Conservation (phyloP, 1,140 invertebrate genomes). For the Gryllus bimaculatus region DNA sequence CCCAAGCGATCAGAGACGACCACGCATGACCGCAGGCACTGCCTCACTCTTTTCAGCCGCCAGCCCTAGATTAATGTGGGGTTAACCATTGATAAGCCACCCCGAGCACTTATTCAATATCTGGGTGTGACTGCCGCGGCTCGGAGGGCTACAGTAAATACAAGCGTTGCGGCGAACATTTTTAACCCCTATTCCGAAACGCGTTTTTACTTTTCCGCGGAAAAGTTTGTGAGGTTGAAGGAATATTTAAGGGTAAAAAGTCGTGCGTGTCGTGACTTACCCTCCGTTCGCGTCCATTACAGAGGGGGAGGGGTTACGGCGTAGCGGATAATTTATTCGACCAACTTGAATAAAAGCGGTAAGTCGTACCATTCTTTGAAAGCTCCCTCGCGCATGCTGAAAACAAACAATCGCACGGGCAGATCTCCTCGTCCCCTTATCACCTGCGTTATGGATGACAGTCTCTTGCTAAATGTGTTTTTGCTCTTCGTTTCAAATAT, state of each 20-base stretch:
- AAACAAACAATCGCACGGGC: no score
- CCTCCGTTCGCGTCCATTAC: background rate
- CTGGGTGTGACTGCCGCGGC: background rate
- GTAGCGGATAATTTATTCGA: background rate
- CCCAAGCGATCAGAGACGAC: no score
- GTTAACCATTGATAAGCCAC: background rate
- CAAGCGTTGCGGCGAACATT: background rate
- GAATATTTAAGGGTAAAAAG: background rate
- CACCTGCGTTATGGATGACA: no score
- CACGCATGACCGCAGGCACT: background rate
- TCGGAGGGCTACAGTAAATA: background rate
- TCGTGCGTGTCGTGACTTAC: background rate
- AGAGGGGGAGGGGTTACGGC: background rate
- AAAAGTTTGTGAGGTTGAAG: background rate
- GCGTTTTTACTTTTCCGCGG: background rate
- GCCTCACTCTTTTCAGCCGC: background rate
- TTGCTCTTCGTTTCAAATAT: no score
- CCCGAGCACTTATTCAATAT: background rate
- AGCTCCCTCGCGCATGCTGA: no score
- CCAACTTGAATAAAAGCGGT: background rate
- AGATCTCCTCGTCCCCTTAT: no score
- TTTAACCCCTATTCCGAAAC: background rate
- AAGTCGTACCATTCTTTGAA: no score
- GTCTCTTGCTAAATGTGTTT: no score
- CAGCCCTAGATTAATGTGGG: background rate